Base-by-base conservation (phyloP, 1,140 invertebrate genomes). In the Charaxes varanes region DNA sequence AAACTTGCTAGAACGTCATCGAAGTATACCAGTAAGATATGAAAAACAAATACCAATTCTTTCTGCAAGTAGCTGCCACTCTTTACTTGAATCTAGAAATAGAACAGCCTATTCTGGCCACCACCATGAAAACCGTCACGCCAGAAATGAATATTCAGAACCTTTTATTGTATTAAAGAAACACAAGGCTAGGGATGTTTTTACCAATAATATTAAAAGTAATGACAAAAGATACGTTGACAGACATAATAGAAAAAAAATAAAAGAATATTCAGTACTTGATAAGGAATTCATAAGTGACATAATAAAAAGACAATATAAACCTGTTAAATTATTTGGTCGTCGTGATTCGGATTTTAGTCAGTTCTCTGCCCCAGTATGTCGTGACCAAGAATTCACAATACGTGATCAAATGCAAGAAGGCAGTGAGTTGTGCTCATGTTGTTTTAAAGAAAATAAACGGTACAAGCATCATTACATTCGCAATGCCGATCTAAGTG, bases 211-310 rank as follows among this genome's bases (percentile, higher is more conserved):
- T 17, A 18, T 23, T 12, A 12, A 17, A 11, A 11, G 4, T 19
- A 13, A 23, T 21, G 8, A 38, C 27, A 14, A 40, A 12, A 19
- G 13, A 24, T 6, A 41, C 16, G 31, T 17, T 19, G 15, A 16
- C 6, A 11, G 13, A 11, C 19, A 51, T 36, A 51, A 43, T 41
- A 14, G 7, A 7, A 38, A 47, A 33, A 34, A 47, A 49, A 53
- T 22, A 6, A 70, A 62, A 53, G 42, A 45, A 19, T 21, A 26
- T 6, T 11, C 37, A 12, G 47, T 64, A 27, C 7, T 76, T 10
- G 74, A 77, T 45, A 27, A 67, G 36, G 60, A 74, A 26, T 82
- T 70, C 44, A 82, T 82, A 41, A 59, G 60, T n/a, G 65, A 78
- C 21, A 76, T 82, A 27, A 78, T 82, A 14, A 60, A 51, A 41